Percentiles rank a stretch among this genome's conserved stretches.
These are phyloP conservation scores for Noctua janthina DNA, from an alignment of 2,888 invertebrate genomes.

Conservation along the genomic window DNA sequence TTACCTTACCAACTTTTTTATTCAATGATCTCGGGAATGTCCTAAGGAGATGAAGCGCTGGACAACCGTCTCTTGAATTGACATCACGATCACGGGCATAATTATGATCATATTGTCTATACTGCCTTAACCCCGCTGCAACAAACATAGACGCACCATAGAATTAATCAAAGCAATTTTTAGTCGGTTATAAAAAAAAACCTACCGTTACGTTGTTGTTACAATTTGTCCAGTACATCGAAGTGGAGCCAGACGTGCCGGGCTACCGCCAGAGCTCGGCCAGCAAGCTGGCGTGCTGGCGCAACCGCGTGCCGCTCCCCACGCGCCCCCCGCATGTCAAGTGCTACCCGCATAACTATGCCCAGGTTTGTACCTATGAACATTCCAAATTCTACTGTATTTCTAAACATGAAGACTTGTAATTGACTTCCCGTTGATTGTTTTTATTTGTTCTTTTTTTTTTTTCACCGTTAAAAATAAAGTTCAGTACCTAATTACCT, in stretches of 20 bases:
- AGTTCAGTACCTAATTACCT: too few relatives aligned
- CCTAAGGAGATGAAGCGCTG: not conserved
- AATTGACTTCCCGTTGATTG: not conserved
- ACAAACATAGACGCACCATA: not conserved
- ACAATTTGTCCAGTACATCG: constrained; percentile 64
- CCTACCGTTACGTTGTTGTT: not conserved
- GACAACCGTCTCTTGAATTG: not conserved
- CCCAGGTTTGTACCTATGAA: constrained; percentile 69
- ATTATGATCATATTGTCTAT: not conserved
- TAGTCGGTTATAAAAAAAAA: not conserved
- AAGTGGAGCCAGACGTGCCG: constrained; percentile 62
- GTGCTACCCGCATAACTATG: constrained; percentile 83
- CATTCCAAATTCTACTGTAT: not conserved
- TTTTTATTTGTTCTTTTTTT: not conserved
- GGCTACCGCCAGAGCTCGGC: constrained; percentile 70
- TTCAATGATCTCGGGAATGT: not conserved
- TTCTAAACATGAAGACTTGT: not conserved
- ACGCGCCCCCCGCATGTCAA: constrained; percentile 76
- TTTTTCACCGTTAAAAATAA: not conserved
- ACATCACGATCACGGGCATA: not conserved
- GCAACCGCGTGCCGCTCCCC: constrained; percentile 80
- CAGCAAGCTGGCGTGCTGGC: constrained; percentile 83
- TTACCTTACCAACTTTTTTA: not conserved
- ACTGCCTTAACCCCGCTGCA: too few relatives aligned
- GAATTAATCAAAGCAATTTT: not conserved